Evolutionary conservation across 2,113 vertebrate genomes (phyloP), one percentile per base, ranked within the genome.

Genomic region (Seriola aureovittata): DNA sequence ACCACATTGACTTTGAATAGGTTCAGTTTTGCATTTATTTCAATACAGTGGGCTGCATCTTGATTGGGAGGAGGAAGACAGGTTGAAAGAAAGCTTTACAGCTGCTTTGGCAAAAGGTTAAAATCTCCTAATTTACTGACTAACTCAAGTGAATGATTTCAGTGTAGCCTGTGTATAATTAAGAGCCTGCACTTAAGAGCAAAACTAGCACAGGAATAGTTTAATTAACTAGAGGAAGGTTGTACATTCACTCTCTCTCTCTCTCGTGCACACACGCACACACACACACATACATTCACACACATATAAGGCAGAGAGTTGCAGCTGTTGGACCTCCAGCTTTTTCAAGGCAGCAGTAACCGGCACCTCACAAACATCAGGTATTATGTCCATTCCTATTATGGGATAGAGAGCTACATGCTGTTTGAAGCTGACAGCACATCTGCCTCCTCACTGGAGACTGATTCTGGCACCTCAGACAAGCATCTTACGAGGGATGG

Each of bases 311-410:
- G 23, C 44, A 48, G n/a, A 77, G 69, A 29, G 68, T 57, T 87
- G 80, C 90, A 94, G 90, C 89, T 92, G 91, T 85, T 90, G 86
- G 89, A 90, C 81, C 81, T 91, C 65, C 80, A 91, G 90, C 87
- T 89, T 92, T 89, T 91, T 85, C 80, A 87, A 91, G 83, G 71
- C 90, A 91, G 93, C 90, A 87, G 91, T 94, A 94, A 95, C 91
- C 88, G 93, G 89, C 90, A 93, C 91, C 94, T 93, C 91, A 87
- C 89, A 94, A 94, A 95, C 95, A 95, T 96, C 95, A 95, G 94
- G 46, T 96, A 96, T 96, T 94, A 89, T 95, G 97, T 97, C 96
- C 96, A 93, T 94, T 96, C 91, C 66, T 92, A 95, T 99, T 96
- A 96, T 95, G 92, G 95, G 87, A 88, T 92, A 88, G 93, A 94